Evolutionary conservation across 2,113 vertebrate species (phyloP).

Genomic region (human): DNA sequence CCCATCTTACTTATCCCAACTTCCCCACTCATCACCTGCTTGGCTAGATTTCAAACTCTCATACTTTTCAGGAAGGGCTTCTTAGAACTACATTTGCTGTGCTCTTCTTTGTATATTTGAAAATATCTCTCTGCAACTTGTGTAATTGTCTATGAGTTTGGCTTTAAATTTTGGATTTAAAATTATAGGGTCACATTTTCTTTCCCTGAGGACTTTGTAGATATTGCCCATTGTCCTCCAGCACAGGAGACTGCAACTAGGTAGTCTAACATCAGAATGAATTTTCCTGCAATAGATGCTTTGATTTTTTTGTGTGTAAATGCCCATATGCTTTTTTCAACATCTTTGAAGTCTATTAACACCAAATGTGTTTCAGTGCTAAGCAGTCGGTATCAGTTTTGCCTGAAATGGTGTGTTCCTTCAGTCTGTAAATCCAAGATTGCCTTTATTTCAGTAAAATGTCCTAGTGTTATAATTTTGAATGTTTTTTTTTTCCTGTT

Average conservation of each 20-base stretch:
- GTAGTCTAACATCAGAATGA: neutral
- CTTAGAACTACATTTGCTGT: neutral
- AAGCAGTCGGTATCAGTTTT: neutral
- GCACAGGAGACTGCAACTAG: neutral
- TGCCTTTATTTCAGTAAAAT: conserved; percentile 53
- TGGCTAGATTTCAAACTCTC: neutral
- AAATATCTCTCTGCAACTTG: neutral
- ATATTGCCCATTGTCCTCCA: neutral
- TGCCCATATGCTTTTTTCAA: neutral
- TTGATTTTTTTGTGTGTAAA: neutral
- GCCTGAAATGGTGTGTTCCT: conserved; percentile 20
- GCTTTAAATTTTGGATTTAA: neutral
- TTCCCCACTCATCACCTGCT: neutral
- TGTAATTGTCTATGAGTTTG: neutral
- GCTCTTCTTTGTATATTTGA: conserved; percentile 13
- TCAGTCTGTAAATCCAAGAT: neutral
- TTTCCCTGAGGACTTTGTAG: neutral
- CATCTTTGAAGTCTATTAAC: conserved; percentile 31
- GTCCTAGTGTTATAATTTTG: neutral
- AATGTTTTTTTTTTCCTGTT: neutral
- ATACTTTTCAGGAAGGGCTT: neutral
- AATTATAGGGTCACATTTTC: neutral
- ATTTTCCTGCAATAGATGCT: neutral
- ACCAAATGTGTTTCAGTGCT: neutral
- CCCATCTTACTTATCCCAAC: neutral